Conservation (phyloP, 2,888 invertebrate species). For the Daptonema setosum region DNA sequence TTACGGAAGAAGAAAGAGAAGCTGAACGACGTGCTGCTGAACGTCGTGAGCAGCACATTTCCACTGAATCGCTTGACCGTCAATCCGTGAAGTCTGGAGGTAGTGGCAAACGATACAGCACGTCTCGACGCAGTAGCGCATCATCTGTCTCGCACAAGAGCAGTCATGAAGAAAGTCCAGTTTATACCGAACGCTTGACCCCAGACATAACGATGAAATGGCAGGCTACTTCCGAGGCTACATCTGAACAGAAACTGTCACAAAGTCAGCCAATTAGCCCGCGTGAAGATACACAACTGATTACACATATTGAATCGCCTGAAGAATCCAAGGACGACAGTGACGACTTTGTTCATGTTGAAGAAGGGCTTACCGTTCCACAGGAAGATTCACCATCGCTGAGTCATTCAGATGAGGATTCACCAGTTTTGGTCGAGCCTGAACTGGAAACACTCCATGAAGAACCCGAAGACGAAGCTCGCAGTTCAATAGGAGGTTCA, state of each 20-base stretch:
- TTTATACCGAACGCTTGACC: neutral
- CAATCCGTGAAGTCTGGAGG: constrained; percentile 3
- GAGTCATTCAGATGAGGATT: neutral
- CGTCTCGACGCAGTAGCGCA: constrained; percentile 6
- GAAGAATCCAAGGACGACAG: neutral
- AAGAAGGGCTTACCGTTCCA: too few relatives aligned
- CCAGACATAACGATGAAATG: neutral
- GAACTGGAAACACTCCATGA: constrained; percentile 17
- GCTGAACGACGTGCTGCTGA: too few relatives aligned
- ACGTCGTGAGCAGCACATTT: too few relatives aligned
- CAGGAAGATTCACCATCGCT: neutral
- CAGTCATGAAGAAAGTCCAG: constrained; percentile 6
- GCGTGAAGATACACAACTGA: neutral
- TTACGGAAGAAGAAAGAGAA: too few relatives aligned
- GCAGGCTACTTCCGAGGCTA: neutral
- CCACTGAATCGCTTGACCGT: constrained; percentile 4
- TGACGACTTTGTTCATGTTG: too few relatives aligned
- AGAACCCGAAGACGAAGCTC: constrained; percentile 15
- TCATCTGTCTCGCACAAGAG: constrained; percentile 4
- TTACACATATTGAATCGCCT: too few relatives aligned
- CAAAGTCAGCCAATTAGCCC: too few relatives aligned
- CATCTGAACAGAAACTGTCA: too few relatives aligned
- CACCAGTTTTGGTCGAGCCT: neutral
- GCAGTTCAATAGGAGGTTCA: too few relatives aligned
- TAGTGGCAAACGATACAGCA: constrained; percentile 4